Conservation (phyloP, 2,113 vertebrate genomes). For the Alethe castanea region DNA sequence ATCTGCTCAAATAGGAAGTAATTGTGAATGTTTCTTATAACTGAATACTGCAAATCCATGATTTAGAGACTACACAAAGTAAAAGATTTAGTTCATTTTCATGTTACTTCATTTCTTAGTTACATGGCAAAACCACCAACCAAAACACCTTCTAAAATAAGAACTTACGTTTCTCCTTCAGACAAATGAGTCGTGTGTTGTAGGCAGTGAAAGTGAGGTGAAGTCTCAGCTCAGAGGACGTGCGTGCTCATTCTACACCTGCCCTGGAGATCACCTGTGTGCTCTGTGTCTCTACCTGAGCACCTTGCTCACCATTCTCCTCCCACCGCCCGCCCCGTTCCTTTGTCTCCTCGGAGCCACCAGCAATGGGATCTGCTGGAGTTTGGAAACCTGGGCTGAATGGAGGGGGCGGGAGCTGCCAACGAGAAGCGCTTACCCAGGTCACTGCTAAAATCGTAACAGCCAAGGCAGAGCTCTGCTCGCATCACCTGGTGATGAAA, state of each 20-base stretch:
- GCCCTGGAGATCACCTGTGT: slow-evolving; percentile 54
- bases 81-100: slow-evolving; percentile 1
- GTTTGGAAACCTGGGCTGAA: slow-evolving; percentile 7
- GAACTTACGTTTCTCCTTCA: slow-evolving; percentile 72
- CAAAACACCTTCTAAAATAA: slow-evolving; percentile 18
- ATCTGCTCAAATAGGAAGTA: neutral
- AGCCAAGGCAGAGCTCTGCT: neutral
- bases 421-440: neutral
- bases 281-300: slow-evolving; percentile 51
- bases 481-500: neutral
- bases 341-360: slow-evolving; percentile 52
- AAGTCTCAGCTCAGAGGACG: slow-evolving; percentile 42
- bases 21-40: neutral
- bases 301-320: slow-evolving; percentile 54
- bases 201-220: slow-evolving; percentile 17
- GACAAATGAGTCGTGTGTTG: slow-evolving; percentile 44
- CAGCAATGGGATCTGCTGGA: neutral
- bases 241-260: slow-evolving; percentile 17
- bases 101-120: neutral
- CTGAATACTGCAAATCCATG: neutral
- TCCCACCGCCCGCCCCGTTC: slow-evolving; percentile 62
- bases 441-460: neutral
- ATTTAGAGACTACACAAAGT: neutral
- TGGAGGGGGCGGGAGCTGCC: neutral
- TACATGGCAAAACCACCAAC: neutral